Evolutionary conservation across 2,113 vertebrate species (phyloP).

Genomic region (Alces alces): DNA sequence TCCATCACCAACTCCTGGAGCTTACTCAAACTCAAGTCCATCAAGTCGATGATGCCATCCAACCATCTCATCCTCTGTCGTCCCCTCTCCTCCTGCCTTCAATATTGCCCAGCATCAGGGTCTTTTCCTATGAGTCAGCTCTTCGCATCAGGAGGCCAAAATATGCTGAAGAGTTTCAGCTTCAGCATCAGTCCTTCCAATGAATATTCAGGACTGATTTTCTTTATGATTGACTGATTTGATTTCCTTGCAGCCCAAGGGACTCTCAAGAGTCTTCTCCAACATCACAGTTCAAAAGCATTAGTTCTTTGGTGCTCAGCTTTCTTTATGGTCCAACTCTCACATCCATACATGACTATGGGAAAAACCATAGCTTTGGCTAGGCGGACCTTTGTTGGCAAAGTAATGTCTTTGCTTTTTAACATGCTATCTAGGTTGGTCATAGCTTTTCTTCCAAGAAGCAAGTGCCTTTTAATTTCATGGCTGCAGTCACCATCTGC

Average conservation of each 20-base stretch:
- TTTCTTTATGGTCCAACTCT: neutral
- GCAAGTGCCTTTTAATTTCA: neutral
- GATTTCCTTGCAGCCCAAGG: neutral
- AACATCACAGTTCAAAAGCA: neutral
- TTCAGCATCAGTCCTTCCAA: neutral
- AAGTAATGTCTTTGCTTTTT: neutral
- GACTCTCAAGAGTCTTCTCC: neutral
- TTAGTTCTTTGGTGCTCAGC: neutral
- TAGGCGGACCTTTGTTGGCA: neutral
- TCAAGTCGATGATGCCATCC: neutral
- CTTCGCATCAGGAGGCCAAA: neutral
- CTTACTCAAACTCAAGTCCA: neutral
- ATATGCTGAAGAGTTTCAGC: neutral
- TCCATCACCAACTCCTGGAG: neutral
- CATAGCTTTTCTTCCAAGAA: neutral
- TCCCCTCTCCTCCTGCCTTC: neutral
- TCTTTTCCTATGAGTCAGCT: neutral
- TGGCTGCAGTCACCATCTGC: neutral
- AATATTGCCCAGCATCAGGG: neutral
- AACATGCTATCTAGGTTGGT: neutral
- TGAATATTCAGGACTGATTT: neutral
- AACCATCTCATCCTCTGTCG: neutral
- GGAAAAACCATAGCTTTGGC: neutral
- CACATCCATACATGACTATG: neutral
- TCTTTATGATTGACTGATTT: neutral